Evolutionary conservation across 2,888 invertebrate genomes (phyloP).

Genomic region (Lysandra bellargus): DNA sequence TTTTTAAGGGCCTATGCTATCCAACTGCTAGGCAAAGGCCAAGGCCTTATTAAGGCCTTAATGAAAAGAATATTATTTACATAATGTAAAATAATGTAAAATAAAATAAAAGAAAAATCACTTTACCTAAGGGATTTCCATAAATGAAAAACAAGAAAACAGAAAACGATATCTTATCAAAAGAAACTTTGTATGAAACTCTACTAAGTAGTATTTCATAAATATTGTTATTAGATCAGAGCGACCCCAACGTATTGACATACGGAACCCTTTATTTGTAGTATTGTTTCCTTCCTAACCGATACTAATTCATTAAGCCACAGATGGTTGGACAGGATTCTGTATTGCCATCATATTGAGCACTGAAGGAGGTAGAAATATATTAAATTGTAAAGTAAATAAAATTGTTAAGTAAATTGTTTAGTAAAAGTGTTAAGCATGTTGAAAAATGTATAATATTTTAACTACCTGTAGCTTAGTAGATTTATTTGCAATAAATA

Average conservation of each 20-base stretch:
- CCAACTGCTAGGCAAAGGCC: too few species aligned
- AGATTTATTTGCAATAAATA: too few species aligned
- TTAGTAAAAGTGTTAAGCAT: too few species aligned
- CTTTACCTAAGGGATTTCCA: not conserved
- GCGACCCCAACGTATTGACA: slow-evolving; percentile 60
- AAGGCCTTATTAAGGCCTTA: too few species aligned
- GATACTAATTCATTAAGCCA: slow-evolving; percentile 69
- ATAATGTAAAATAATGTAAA: too few species aligned
- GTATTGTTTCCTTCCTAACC: slow-evolving; percentile 73
- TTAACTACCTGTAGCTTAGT: too few species aligned
- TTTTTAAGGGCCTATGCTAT: too few species aligned
- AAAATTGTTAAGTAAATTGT: too few species aligned
- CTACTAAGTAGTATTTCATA: slow-evolving; percentile 5
- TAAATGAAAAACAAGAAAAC: too few species aligned
- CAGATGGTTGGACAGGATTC: slow-evolving; percentile 32
- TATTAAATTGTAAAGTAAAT: not conserved
- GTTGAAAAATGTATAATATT: too few species aligned
- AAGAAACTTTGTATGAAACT: not conserved
- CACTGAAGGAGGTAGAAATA: not conserved
- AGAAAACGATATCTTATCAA: not conserved
- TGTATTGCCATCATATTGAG: not conserved
- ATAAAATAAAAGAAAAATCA: too few species aligned
- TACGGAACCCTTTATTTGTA: slow-evolving; percentile 72
- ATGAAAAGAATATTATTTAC: too few species aligned
- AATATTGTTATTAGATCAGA: slow-evolving; percentile 2